Evolutionary conservation across 2,113 vertebrate species (phyloP), one percentile per base, ranked within the genome.

Genomic region (Heteronetta atricapilla): DNA sequence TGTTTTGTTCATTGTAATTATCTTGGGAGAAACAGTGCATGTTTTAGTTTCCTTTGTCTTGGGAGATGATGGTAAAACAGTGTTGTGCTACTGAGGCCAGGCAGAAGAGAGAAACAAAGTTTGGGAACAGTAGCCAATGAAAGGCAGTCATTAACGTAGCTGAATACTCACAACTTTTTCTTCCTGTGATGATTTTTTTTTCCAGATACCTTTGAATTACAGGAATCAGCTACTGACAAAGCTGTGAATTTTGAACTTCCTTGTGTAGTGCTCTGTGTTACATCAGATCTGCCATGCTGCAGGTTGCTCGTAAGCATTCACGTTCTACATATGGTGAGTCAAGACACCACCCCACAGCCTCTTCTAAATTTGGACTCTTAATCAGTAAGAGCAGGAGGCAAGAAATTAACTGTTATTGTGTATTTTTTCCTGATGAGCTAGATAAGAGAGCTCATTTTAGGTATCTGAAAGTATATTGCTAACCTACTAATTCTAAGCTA

Each of bases 201-300:
- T 19, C 42, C 38, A n/a, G 34, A 12, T 40, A 56, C 29, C 72
- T 23, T 7, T 68, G 31, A 29, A n/a, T 74, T 74, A 29, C 13
- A 88, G 88, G 86, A 95, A 82, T n/a, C 76, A 67, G 68, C 8
- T 11, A 31, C 1, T 14, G 75, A 1, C 4, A n/a, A 25, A 19
- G 74, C 52, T 79, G 46, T 13, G 44, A 40, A 8, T 9, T 34
- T 36, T 58, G 48, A 52, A 25, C 40, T 58, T 77, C 69, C 20
- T 20, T 66, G 14, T 72, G 63, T 8, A 3, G 28, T 6, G 36
- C 44, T 63, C n/a, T 74, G 44, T 13, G 62, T 25, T 34, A 2
- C 0, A 3, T 8, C 28, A 63, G 33, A 34, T 4, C 6, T 25
- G 5, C n/a, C 4, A 0, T 0, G 15, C 38, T 3, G 34, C 36